Conservation (phyloP, 2,888 invertebrate genomes). For the Tiliacea citrago region DNA sequence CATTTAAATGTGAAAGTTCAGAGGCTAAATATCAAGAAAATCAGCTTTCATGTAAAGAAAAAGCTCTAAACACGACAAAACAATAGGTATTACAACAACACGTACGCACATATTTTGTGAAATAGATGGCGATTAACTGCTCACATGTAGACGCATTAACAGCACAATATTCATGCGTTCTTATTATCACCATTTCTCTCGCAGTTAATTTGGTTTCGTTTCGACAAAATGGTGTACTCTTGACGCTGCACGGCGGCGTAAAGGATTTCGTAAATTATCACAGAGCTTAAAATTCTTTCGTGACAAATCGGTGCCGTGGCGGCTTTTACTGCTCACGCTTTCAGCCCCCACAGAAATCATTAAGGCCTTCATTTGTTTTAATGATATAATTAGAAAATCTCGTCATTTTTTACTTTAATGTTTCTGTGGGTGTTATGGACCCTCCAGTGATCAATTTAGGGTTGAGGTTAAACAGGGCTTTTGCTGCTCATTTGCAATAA, state of each 20-base stretch:
- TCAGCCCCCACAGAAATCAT: slow-evolving; percentile 40
- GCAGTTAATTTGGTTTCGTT: slow-evolving; percentile 67
- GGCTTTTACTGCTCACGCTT: slow-evolving; percentile 39
- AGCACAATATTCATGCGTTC: slow-evolving; percentile 48
- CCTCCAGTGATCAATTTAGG: slow-evolving; percentile 23
- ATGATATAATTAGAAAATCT: slow-evolving; percentile 43
- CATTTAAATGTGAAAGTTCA: not conserved
- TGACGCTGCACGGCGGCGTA: slow-evolving; percentile 22
- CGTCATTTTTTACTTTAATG: slow-evolving; percentile 38
- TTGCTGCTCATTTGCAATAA: slow-evolving; percentile 41
- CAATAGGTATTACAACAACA: slow-evolving; percentile 28
- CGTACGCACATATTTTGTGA: slow-evolving; percentile 24
- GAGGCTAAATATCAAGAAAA: not conserved
- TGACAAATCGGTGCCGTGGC: slow-evolving; percentile 51
- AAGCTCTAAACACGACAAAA: slow-evolving; percentile 15
- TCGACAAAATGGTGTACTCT: slow-evolving; percentile 46
- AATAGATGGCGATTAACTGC: slow-evolving; percentile 41
- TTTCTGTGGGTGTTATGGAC: slow-evolving; percentile 15
- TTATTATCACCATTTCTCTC: slow-evolving; percentile 65
- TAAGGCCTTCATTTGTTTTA: slow-evolving; percentile 46
- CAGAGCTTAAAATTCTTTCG: slow-evolving; percentile 60
- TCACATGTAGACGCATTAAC: slow-evolving; percentile 40
- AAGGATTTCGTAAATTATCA: slow-evolving; percentile 63
- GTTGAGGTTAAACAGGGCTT: slow-evolving; percentile 40
- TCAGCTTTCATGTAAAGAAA: slow-evolving; percentile 29